A percentile compares a stretch with the other conserved stretches of the same genome.
phyloP scores from a whole-genome alignment of 2,888 invertebrate genomes.

The Caenorhabditis auriculariae region DNA sequence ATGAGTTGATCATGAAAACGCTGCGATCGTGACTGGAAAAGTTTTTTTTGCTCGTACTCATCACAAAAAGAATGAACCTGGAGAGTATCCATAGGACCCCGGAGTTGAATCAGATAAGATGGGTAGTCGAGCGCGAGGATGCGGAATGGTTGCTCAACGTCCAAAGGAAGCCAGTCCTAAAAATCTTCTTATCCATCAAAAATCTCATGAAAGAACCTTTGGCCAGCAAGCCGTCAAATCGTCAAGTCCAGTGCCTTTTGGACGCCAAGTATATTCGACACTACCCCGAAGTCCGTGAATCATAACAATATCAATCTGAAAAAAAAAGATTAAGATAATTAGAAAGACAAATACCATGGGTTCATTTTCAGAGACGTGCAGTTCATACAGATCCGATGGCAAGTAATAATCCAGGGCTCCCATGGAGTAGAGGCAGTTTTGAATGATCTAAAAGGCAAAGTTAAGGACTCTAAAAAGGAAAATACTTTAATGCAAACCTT shows the following conservation, averaged over 20 bases:
- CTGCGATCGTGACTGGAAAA: constrained; percentile 36
- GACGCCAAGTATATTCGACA: constrained; percentile 56
- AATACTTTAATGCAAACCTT: too few relatives aligned
- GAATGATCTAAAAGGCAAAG: constrained; percentile 39
- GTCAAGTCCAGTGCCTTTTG: constrained; percentile 42
- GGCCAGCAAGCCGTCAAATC: constrained; percentile 56
- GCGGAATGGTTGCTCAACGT: constrained; percentile 46
- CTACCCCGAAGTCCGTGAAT: constrained; percentile 58
- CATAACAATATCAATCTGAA: constrained; percentile 52
- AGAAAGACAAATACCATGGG: constrained; percentile 15
- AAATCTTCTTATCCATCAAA: too few relatives aligned
- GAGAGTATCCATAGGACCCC: constrained; percentile 39
- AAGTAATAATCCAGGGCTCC: constrained; percentile 29
- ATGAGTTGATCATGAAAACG: constrained; percentile 37
- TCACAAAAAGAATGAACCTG: constrained; percentile 17
- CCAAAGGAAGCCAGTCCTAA: constrained; percentile 54
- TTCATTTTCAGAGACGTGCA: constrained; percentile 36
- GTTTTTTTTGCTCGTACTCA: neutral
- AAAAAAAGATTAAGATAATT: constrained; percentile 1
- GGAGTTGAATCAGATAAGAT: constrained; percentile 48
- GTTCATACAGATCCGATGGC: constrained; percentile 51
- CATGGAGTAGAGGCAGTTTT: constrained; percentile 46
- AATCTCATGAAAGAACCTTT: constrained; percentile 29
- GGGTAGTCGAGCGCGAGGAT: constrained; percentile 57
- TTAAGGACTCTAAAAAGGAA: neutral